phyloP scores from a whole-genome alignment of 2,113 vertebrate species.

The Hylia prasina region DNA sequence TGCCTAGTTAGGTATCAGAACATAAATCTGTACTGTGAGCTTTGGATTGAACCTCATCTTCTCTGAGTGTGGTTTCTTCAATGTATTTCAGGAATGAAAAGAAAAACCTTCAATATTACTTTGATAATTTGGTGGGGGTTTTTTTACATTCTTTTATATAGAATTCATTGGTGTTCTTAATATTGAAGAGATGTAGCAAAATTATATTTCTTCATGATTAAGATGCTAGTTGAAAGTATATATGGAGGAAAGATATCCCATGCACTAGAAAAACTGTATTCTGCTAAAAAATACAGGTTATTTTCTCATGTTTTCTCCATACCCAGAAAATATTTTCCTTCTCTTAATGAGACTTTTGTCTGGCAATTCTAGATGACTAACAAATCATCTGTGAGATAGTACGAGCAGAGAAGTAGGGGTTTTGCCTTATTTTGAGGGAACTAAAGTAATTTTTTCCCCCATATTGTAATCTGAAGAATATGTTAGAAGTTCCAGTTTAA shows the following conservation, averaged over 20 bases:
- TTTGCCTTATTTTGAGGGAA: not conserved
- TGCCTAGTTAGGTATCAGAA: not conserved
- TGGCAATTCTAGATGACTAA: not conserved
- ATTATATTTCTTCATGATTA: not conserved
- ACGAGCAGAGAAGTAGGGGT: not conserved
- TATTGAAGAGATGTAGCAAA: not conserved
- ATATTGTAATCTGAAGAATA: not conserved
- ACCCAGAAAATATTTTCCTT: rapidly evolving
- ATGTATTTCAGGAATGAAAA: not conserved
- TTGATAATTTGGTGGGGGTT: rapidly evolving
- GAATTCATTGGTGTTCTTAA: not conserved
- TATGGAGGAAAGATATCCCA: not conserved
- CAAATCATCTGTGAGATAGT: not conserved
- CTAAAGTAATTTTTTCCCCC: not conserved
- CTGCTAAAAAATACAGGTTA: not conserved
- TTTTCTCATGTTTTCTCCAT: not conserved
- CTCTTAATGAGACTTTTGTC: not conserved
- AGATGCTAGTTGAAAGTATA: not conserved
- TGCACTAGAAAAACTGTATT: not conserved
- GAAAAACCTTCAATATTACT: not conserved
- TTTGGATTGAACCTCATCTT: not conserved
- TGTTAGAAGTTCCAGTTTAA: not conserved
- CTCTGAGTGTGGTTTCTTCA: not conserved
- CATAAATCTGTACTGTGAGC: not conserved
- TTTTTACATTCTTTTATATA: not conserved